Conservation (phyloP, 1,140 invertebrate species). For the Drosophila mauritiana region DNA sequence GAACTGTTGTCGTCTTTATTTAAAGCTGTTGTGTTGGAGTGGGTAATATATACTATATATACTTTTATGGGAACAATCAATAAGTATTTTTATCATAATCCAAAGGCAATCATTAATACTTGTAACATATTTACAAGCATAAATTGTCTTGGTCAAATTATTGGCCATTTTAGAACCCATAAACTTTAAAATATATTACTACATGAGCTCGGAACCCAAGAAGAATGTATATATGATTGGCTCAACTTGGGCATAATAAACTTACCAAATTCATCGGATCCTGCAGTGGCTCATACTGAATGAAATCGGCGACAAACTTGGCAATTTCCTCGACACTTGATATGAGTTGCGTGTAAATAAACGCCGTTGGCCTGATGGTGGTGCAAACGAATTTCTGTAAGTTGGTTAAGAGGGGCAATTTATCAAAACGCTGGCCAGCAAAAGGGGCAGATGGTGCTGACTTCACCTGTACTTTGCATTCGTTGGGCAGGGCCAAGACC, state of each 20-base stretch:
- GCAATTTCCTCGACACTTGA: conserved; percentile 86
- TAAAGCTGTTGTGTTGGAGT: no score
- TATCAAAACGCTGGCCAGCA: not conserved
- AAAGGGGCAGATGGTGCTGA: not conserved
- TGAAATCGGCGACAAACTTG: conserved; percentile 87
- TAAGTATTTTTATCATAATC: no score
- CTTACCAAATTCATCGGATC: conserved; percentile 86
- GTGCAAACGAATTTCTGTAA: conserved; percentile 88
- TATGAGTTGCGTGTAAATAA: conserved; percentile 86
- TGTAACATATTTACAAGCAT: no score
- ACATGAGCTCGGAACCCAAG: not conserved
- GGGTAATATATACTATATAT: no score
- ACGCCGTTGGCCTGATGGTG: conserved; percentile 86
- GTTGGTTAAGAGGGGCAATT: conserved; percentile 10
- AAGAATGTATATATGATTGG: not conserved
- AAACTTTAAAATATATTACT: no score
- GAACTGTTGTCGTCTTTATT: not conserved
- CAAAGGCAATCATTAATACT: no score
- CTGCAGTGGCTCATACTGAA: conserved; percentile 86
- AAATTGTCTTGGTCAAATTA: no score
- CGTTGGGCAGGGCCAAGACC: conserved; percentile 91
- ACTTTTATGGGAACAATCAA: no score
- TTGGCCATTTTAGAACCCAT: no score
- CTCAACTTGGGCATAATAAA: not conserved
- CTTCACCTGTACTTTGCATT: conserved; percentile 90